Evolutionary conservation across 2,888 invertebrate species (phyloP).

Genomic region (Eupithecia pulchellata): DNA sequence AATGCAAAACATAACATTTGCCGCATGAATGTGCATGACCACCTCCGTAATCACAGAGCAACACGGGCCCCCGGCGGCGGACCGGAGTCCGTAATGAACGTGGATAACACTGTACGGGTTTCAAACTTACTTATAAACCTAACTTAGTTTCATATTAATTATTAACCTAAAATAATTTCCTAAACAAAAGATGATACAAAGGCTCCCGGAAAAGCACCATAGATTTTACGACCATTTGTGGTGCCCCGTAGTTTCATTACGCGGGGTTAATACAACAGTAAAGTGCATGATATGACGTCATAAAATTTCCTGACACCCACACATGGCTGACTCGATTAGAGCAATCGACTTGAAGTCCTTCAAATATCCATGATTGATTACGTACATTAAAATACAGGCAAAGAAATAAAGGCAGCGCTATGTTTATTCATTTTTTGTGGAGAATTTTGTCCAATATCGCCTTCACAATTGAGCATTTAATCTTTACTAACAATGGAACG

Average conservation of each 20-base stretch:
- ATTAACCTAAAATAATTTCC: no score
- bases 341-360: background rate
- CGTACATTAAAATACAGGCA: background rate
- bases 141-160: no score
- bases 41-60: no score
- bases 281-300: slow-evolving; percentile 5
- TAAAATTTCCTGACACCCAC: slow-evolving; percentile 14
- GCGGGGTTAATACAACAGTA: slow-evolving; percentile 6
- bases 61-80: no score
- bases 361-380: slow-evolving; percentile 1
- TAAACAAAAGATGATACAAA: background rate
- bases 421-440: background rate
- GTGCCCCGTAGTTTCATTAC: slow-evolving; percentile 16
- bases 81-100: no score
- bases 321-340: background rate
- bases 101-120: no score
- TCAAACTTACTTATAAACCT: no score
- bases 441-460: no score
- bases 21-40: no score
- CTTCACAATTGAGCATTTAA: no score
- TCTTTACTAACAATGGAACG: no score
- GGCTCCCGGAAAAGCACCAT: background rate
- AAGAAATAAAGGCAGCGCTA: background rate
- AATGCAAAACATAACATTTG: no score
- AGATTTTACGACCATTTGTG: slow-evolving; percentile 10